A percentile compares a stretch with the other conserved stretches of the same genome.
Evolutionary conservation across 2,888 invertebrate genomes (phyloP).

Genomic region (Lasioglossum lativentre): DNA sequence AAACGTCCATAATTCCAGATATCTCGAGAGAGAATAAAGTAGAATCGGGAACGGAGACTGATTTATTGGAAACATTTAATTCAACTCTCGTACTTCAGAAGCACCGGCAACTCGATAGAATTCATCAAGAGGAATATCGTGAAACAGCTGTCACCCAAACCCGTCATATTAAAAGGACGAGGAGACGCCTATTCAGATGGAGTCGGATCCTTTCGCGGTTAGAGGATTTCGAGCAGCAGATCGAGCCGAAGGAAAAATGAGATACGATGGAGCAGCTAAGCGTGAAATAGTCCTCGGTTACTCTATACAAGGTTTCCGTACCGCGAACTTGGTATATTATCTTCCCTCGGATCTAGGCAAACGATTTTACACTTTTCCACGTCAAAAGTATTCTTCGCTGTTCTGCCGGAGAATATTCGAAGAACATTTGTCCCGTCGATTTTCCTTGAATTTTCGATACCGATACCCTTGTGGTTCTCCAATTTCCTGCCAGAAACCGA

Average conservation of each 20-base stretch:
- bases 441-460: neutral
- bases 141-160: constrained; percentile 56
- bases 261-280: constrained; percentile 82
- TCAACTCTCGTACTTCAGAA: constrained; percentile 9
- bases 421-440: neutral
- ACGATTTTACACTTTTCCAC: constrained; percentile 40
- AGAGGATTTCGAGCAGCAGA: constrained; percentile 59
- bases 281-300: constrained; percentile 81
- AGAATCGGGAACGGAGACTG: neutral
- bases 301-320: constrained; percentile 39
- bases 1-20: neutral
- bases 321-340: constrained; percentile 51
- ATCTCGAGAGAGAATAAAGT: constrained; percentile 1
- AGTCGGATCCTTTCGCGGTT: constrained; percentile 66
- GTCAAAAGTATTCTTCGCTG: constrained; percentile 42
- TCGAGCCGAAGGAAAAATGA: constrained; percentile 79
- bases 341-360: constrained; percentile 44
- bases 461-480: neutral
- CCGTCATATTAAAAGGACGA: constrained; percentile 42
- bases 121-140: constrained; percentile 24
- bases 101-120: neutral
- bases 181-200: constrained; percentile 46
- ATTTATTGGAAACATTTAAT: constrained; percentile 21
- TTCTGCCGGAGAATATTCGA: constrained; percentile 1
- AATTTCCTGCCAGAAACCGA: neutral